phyloP scores from a whole-genome alignment of 2,113 vertebrate species.

The Cavia porcellus region DNA sequence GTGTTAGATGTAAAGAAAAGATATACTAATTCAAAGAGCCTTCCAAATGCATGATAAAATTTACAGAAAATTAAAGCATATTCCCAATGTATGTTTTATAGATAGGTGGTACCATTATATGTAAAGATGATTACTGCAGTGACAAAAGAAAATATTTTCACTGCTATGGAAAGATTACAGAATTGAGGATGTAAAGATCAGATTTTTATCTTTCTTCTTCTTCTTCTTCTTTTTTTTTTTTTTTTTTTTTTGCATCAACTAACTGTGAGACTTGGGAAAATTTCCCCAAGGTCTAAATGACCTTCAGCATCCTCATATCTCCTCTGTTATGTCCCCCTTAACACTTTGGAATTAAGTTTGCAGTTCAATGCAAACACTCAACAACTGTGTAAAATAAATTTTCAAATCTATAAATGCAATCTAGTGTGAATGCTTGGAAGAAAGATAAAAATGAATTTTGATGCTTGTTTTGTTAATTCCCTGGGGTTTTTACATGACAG shows the following conservation, averaged over 20 bases:
- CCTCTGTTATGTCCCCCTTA: background rate
- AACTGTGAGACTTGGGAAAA: background rate
- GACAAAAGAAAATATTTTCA: constrained; percentile 50
- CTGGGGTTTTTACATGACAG: constrained; percentile 48
- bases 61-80: background rate
- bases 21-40: background rate
- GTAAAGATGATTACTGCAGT: background rate
- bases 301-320: background rate
- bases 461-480: constrained; percentile 66
- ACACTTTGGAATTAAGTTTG: constrained; percentile 48
- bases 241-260: background rate
- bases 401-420: constrained; percentile 68
- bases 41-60: background rate
- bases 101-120: constrained; percentile 3
- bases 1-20: background rate
- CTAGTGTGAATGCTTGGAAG: constrained; percentile 34
- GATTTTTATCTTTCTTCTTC: background rate
- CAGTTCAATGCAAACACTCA: constrained; percentile 6
- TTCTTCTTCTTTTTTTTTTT: background rate
- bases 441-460: constrained; percentile 63
- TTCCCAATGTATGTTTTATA: background rate
- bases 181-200: background rate
- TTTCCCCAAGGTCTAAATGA: constrained; percentile 11
- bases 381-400: constrained; percentile 66
- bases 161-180: background rate